Evolutionary conservation across 2,888 invertebrate genomes (phyloP).

Genomic region (Meghimatium bilineatum): DNA sequence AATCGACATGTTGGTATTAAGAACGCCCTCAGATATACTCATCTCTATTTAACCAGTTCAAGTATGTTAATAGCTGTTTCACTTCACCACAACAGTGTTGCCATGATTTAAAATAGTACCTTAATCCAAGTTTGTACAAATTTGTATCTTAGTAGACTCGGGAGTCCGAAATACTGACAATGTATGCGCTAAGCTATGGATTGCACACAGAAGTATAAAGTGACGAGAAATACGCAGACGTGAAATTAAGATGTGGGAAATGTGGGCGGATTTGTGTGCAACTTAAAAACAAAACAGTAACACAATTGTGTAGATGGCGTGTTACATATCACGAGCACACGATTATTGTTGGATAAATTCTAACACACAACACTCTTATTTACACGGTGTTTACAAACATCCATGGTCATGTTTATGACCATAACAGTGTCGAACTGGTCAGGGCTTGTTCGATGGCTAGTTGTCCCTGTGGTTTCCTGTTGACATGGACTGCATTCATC

Average conservation of each 20-base stretch:
- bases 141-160: too few relatives aligned
- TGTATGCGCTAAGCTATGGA: too few relatives aligned
- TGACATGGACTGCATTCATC: too few relatives aligned
- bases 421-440: neutral
- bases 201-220: neutral
- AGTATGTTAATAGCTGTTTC: too few relatives aligned
- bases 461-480: too few relatives aligned
- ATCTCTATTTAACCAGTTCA: too few relatives aligned
- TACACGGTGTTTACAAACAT: neutral
- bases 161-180: too few relatives aligned
- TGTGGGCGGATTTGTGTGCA: neutral
- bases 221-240: neutral
- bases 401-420: neutral
- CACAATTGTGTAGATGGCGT: neutral
- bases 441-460: too few relatives aligned
- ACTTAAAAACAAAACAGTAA: neutral
- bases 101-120: neutral
- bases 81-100: too few relatives aligned
- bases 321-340: neutral
- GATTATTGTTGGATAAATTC: neutral
- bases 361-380: neutral
- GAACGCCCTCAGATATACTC: too few relatives aligned
- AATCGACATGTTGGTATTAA: too few relatives aligned
- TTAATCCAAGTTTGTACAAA: too few relatives aligned
- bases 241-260: neutral